Conservation (phyloP, 2,888 invertebrate species). For the Liposcelis brunnea region DNA sequence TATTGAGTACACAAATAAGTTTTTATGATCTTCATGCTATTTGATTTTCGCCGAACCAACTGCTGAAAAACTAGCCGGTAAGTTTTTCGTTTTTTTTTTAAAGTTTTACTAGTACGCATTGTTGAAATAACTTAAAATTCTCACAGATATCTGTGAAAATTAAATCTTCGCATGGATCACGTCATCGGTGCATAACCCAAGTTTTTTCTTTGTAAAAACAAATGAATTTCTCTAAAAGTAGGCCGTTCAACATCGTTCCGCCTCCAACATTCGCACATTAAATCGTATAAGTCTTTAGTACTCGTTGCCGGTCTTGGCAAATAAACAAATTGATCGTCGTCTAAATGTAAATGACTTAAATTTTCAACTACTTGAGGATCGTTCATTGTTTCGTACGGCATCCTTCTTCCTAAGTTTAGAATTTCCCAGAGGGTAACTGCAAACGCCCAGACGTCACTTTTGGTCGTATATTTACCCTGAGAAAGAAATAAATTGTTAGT, state of each 20-base stretch:
- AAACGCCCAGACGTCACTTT: slow-evolving; percentile 83
- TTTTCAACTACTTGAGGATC: slow-evolving; percentile 70
- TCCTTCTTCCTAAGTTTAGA: slow-evolving; percentile 53
- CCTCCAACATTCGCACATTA: slow-evolving; percentile 43
- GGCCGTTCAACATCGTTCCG: slow-evolving; percentile 35
- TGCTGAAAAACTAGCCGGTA: no score
- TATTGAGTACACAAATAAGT: no score
- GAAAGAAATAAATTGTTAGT: not conserved
- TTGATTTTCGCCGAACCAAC: no score
- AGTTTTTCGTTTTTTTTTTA: not conserved
- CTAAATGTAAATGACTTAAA: slow-evolving; percentile 49
- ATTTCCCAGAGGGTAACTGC: slow-evolving; percentile 80
- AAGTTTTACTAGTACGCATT: not conserved
- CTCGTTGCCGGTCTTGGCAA: slow-evolving; percentile 33
- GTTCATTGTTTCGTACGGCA: slow-evolving; percentile 56
- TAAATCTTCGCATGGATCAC: slow-evolving; percentile 12
- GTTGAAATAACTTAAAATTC: not conserved
- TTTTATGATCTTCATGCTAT: no score
- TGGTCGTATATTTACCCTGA: slow-evolving; percentile 70
- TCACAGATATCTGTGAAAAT: slow-evolving; percentile 6
- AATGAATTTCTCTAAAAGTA: slow-evolving; percentile 39
- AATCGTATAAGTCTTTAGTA: slow-evolving; percentile 39
- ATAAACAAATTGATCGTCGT: slow-evolving; percentile 28
- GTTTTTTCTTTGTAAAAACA: slow-evolving; percentile 37
- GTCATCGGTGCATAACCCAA: slow-evolving; percentile 24